These are phyloP conservation scores for Odontocerum albicorne DNA, from an alignment of 2,888 invertebrate species.

Conservation along the genomic window DNA sequence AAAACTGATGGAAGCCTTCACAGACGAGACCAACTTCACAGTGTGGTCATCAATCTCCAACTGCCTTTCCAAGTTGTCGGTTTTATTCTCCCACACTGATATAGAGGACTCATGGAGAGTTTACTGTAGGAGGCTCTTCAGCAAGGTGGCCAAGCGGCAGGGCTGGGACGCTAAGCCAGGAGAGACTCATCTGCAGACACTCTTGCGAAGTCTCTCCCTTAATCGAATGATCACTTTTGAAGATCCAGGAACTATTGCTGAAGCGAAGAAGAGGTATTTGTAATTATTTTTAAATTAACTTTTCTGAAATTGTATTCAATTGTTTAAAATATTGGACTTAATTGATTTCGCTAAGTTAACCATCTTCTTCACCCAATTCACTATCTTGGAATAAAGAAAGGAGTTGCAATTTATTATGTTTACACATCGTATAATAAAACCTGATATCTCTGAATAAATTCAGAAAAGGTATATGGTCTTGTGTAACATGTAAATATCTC, in stretches of 20 bases:
- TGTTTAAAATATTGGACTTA: no score
- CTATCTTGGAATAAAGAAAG: no score
- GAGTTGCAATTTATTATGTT: no score
- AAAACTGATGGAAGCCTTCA: conserved; percentile 81
- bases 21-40: conserved; percentile 86
- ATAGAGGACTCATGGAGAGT: conserved; percentile 70
- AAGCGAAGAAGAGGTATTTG: conserved; percentile 68
- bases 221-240: conserved; percentile 80
- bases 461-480: no score
- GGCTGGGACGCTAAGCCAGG: conserved; percentile 84
- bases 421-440: no score
- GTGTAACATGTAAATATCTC: no score
- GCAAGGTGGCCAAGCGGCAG: conserved; percentile 69
- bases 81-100: conserved; percentile 79
- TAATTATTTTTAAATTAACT: neutral
- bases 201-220: conserved; percentile 83
- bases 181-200: conserved; percentile 85
- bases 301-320: no score
- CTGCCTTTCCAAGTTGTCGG: conserved; percentile 74
- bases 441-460: no score
- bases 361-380: no score
- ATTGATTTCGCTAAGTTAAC: no score
- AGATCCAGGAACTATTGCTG: conserved; percentile 73
- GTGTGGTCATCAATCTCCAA: conserved; percentile 88
- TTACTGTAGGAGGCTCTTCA: conserved; percentile 74